Evolutionary conservation across 2,888 invertebrate species (phyloP), one percentile per base, ranked within the genome.

Genomic region (Nephrotoma appendiculata): DNA sequence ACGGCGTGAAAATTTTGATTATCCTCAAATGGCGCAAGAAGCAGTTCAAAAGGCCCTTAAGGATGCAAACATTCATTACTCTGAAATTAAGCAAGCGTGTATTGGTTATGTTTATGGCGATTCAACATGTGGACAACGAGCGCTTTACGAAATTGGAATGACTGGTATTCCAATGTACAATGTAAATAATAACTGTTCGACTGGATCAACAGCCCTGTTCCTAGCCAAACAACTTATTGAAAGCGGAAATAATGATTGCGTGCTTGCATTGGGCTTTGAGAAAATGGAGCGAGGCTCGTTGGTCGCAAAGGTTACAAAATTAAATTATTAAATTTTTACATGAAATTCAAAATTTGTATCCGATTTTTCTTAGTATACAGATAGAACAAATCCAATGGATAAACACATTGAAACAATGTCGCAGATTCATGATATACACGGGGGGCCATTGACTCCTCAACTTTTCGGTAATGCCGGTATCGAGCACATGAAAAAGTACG

Each of bases 111-210:
- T 98, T 45, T 98, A 96, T 90, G 98, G 98, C 0, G 99, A 99
- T 91, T 98, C 99, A 0, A 97, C 98, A 3, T 95, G 96, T 91
- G 99, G 99, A 0, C 99, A 99, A 92, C 94, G 99, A 88, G 98
- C 98, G 0, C 91, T 99, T 6, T 99, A 99, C 91, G 96, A 97
- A 91, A 93, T 99, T 83, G 99, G 99, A 87, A 95, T 99, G 95
- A 98, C 96, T 45, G 99, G 99, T 83, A 98, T 99, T 88, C 99
- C 99, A 5, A 95, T 99, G 88, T 97, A 96, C 92, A 99, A 99
- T 92, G 99, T 99, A 12, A 99, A 99, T 92, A 99, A 99, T 91
- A 99, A 99, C 90, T 99, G 99, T 90, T 96, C 99, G 0, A 99
- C 99, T 1, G 99, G 99, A 43, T 96, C 99, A 0, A 97, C 96